phyloP scores from a whole-genome alignment of 1,140 invertebrate species.

The Plodia interpunctella region DNA sequence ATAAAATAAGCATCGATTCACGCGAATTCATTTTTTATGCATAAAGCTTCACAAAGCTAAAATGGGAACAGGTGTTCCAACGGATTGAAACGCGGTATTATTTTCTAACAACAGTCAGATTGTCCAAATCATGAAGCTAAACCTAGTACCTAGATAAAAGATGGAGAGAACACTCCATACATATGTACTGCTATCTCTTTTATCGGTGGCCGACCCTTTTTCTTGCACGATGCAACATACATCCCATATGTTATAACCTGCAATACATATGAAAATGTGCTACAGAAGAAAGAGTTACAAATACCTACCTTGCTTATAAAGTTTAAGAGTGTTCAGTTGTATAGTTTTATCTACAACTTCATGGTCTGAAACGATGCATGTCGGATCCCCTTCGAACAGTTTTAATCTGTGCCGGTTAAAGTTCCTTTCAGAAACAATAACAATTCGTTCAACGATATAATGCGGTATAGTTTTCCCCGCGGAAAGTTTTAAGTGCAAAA shows the following conservation, averaged over 20 bases:
- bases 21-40: not conserved
- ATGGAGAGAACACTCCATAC: too few species aligned
- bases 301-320: too few species aligned
- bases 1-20: not conserved
- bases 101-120: not conserved
- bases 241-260: too few species aligned
- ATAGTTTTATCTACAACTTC: too few species aligned
- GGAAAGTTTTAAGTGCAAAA: constrained; percentile 49
- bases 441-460: constrained; percentile 46
- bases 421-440: constrained; percentile 48
- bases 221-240: too few species aligned
- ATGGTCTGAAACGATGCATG: not conserved
- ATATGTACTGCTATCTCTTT: too few species aligned
- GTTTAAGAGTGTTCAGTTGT: too few species aligned
- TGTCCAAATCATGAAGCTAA: too few species aligned
- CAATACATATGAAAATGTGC: too few species aligned
- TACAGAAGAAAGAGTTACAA: too few species aligned
- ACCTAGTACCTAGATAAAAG: too few species aligned
- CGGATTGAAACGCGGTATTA: not conserved
- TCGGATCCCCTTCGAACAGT: not conserved
- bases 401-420: constrained; percentile 37
- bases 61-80: not conserved
- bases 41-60: not conserved
- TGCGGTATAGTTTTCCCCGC: constrained; percentile 37
- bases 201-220: too few species aligned